Conservation (phyloP, 2,888 invertebrate species). For the Heterodera filipjevi region DNA sequence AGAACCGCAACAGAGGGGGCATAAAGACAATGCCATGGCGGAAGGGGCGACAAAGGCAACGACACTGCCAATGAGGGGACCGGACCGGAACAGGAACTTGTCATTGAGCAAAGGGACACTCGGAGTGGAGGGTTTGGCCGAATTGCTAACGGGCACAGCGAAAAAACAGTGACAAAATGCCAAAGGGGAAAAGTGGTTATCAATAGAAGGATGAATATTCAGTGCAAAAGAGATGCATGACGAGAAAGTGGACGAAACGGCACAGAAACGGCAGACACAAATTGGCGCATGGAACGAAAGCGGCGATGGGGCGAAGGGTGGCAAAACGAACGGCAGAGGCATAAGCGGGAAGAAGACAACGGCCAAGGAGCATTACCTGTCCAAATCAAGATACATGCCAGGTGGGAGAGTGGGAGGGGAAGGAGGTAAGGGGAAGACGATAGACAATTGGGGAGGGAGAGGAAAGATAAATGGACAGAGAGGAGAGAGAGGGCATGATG, state of each 20-base stretch:
- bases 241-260: slow-evolving; percentile 23
- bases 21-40: not conserved
- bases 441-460: not conserved
- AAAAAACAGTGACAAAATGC: slow-evolving; percentile 37
- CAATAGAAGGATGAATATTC: not conserved
- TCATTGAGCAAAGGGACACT: slow-evolving; percentile 15
- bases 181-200: not conserved
- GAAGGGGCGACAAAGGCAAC: slow-evolving; percentile 12
- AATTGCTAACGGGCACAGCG: slow-evolving; percentile 1
- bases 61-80: not conserved
- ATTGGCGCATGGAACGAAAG: not conserved
- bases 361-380: slow-evolving; percentile 79
- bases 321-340: slow-evolving; percentile 39
- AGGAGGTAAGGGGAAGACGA: not conserved
- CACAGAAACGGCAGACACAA: slow-evolving; percentile 22
- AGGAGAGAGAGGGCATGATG: no score
- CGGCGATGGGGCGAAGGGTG: slow-evolving; percentile 21
- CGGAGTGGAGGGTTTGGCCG: slow-evolving; percentile 19
- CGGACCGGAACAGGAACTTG: slow-evolving; percentile 26
- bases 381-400: slow-evolving; percentile 79
- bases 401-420: slow-evolving; percentile 67
- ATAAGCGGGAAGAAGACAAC: slow-evolving; percentile 61
- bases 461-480: not conserved
- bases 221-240: not conserved
- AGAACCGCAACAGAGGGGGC: not conserved